Evolutionary conservation across 2,888 invertebrate genomes (phyloP).

Genomic region (Scotopteryx bipunctaria): DNA sequence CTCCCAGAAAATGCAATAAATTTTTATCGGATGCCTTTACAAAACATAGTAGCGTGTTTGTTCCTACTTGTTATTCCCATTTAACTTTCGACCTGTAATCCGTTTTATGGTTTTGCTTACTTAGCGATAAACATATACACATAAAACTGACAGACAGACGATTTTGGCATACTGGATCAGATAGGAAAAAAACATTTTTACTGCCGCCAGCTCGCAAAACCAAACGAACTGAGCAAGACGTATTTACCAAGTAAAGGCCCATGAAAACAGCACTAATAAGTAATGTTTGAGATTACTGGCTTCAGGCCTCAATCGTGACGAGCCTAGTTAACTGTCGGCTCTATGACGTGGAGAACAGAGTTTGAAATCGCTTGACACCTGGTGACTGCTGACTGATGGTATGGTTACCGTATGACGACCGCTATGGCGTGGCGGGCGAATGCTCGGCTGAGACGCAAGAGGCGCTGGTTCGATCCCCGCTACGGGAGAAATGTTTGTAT

Average conservation of each 20-base stretch:
- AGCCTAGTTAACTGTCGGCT: conserved; percentile 13
- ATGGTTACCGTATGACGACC: too few species aligned
- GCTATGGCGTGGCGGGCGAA: too few species aligned
- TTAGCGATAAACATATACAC: conserved; percentile 38
- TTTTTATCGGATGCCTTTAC: conserved; percentile 12
- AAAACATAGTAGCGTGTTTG: conserved; percentile 18
- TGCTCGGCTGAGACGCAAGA: too few species aligned
- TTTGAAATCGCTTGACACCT: conserved; percentile 5
- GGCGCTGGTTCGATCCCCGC: too few species aligned
- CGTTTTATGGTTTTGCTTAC: conserved; percentile 33
- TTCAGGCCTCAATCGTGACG: conserved; percentile 12
- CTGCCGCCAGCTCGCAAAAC: conserved; percentile 34
- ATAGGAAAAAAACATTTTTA: conserved; percentile 39
- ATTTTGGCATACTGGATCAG: conserved; percentile 32
- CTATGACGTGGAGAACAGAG: neutral
- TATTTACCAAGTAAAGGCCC: conserved; percentile 26
- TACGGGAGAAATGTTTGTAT: too few species aligned
- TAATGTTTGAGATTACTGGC: conserved; percentile 29
- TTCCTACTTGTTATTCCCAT: conserved; percentile 29
- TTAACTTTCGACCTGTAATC: conserved; percentile 30
- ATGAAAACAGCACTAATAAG: conserved; percentile 35
- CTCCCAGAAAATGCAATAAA: conserved; percentile 5
- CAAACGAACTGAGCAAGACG: conserved; percentile 34
- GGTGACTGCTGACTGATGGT: neutral
- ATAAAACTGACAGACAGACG: conserved; percentile 37